Evolutionary conservation across 2,797 vertebrate genomes (phyloP).

Genomic region (Chelidonichthys spinosus): DNA sequence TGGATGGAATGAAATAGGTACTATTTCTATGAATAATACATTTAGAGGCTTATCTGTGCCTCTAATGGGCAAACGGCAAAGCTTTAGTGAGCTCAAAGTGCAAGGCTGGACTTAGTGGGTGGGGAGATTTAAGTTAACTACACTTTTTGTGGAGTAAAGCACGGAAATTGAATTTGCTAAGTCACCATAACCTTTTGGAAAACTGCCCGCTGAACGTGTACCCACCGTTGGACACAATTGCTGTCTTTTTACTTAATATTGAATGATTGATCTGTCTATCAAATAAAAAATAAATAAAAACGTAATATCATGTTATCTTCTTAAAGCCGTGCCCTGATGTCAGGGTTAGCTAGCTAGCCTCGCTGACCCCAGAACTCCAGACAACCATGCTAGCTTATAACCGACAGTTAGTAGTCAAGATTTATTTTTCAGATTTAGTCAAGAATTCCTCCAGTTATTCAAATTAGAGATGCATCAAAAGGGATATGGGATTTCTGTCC

Average conservation of each 20-base stretch:
- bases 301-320: background rate
- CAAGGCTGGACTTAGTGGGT: constrained; percentile 14
- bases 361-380: background rate
- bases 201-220: background rate
- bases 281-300: background rate
- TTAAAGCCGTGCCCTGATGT: background rate
- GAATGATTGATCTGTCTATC: background rate
- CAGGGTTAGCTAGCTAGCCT: too few species aligned
- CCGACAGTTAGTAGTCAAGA: background rate
- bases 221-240: background rate
- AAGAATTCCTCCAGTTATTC: background rate
- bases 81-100: constrained; percentile 43
- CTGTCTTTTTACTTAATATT: background rate
- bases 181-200: constrained; percentile 26
- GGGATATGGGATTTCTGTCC: too few species aligned
- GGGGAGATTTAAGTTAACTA: constrained; percentile 36
- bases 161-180: background rate
- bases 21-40: constrained; percentile 56
- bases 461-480: too few species aligned
- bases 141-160: constrained; percentile 38
- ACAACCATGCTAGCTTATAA: background rate
- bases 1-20: constrained; percentile 48
- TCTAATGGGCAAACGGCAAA: constrained; percentile 51
- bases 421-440: background rate
- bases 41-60: constrained; percentile 54